Evolutionary conservation across 2,888 invertebrate genomes (phyloP).

Genomic region (Xestoiulus laeticollis): DNA sequence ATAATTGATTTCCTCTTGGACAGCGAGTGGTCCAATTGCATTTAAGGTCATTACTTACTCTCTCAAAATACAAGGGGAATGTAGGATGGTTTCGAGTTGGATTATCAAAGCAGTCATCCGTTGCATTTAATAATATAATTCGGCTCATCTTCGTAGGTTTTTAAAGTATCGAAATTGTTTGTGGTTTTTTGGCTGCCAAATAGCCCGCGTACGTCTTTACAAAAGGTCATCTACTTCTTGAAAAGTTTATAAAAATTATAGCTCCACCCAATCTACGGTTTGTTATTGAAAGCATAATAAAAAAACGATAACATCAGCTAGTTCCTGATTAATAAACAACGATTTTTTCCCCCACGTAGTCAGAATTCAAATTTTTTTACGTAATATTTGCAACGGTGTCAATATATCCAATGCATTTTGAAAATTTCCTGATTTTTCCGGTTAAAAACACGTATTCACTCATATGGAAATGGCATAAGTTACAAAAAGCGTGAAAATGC

Average conservation of each 20-base stretch:
- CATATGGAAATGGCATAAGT: too few species aligned
- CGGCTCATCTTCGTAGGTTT: not conserved
- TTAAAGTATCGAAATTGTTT: not conserved
- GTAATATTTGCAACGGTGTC: not conserved
- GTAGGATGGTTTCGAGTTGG: not conserved
- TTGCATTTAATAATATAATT: not conserved
- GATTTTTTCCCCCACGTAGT: not conserved
- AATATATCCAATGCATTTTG: not conserved
- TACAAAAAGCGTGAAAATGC: not conserved
- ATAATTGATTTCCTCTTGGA: not conserved
- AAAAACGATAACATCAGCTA: not conserved
- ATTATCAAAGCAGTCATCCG: not conserved
- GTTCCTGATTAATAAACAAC: not conserved
- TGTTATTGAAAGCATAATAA: not conserved
- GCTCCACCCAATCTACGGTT: not conserved
- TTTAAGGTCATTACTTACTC: not conserved
- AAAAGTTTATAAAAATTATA: not conserved
- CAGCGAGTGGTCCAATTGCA: not conserved
- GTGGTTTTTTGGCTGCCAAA: not conserved
- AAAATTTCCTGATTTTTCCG: not conserved
- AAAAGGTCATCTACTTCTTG: conserved; percentile 10
- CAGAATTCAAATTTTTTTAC: not conserved
- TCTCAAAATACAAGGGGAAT: not conserved
- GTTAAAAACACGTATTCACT: not conserved
- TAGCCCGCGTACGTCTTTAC: not conserved